Conservation (phyloP, 2,797 vertebrate species). For the Lutra lutra region DNA sequence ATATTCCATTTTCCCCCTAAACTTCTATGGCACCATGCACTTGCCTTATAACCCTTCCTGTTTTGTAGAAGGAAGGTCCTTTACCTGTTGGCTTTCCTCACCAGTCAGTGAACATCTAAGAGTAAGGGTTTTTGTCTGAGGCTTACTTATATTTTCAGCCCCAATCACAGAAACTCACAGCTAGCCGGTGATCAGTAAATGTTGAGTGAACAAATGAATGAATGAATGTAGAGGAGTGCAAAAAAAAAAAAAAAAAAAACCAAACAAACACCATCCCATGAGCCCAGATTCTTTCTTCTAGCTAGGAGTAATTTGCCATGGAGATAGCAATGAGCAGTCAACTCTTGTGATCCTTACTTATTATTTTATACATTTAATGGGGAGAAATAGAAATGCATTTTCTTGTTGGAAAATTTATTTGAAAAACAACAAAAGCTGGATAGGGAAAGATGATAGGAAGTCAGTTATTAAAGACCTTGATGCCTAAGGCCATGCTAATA, state of each 20-base stretch:
- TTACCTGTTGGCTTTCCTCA: neutral
- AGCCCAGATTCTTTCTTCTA: neutral
- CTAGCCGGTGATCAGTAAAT: neutral
- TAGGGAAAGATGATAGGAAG: neutral
- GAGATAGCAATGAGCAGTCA: neutral
- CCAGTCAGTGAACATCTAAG: neutral
- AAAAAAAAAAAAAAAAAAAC: neutral
- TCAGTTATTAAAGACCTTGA: neutral
- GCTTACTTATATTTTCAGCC: slow-evolving; percentile 11
- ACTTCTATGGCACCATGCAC: neutral
- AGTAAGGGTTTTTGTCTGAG: neutral
- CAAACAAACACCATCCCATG: neutral
- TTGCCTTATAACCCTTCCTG: neutral
- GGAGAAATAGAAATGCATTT: neutral
- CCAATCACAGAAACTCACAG: neutral
- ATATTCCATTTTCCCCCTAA: neutral
- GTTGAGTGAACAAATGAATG: neutral
- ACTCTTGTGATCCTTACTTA: neutral
- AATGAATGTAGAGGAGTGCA: neutral
- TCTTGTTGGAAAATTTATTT: slow-evolving; percentile 48
- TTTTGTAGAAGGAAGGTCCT: neutral
- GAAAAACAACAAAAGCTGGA: neutral
- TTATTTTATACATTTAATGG: neutral
- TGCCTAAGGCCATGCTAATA: neutral
- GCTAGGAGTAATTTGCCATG: neutral